A percentile compares a stretch with the other conserved stretches of the same genome.
Evolutionary conservation across 2,888 invertebrate genomes (phyloP).

Genomic region (Agrochola circellaris): DNA sequence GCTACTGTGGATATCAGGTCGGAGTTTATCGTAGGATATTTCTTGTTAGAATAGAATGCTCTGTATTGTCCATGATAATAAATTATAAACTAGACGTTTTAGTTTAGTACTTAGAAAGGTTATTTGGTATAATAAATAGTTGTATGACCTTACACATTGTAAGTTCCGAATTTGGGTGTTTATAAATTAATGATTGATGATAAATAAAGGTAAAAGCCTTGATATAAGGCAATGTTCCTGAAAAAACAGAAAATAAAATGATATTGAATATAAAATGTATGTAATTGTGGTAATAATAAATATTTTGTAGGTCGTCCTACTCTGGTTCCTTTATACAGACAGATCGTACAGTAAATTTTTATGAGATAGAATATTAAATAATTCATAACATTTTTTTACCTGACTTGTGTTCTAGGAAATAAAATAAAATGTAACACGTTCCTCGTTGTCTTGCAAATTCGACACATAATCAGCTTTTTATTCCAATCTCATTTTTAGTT

Average conservation of each 20-base stretch:
- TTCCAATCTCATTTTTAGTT: too few species aligned
- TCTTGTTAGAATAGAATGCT: neutral
- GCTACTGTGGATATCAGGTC: conserved; percentile 25
- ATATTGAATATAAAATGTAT: neutral
- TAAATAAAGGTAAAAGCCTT: neutral
- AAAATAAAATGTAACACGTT: neutral
- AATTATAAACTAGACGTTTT: neutral
- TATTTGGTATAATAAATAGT: neutral
- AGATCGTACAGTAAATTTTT: neutral
- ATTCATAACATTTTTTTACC: neutral
- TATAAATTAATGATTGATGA: neutral
- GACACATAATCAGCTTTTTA: neutral
- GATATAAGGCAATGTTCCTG: neutral
- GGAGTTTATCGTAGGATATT: conserved; percentile 21
- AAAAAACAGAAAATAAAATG: neutral
- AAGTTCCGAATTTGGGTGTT: neutral
- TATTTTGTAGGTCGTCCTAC: neutral
- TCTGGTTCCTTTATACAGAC: neutral
- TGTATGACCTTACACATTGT: neutral
- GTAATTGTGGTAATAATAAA: neutral
- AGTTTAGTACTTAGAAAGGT: neutral
- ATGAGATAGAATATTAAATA: neutral
- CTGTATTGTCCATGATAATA: neutral
- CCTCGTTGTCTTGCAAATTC: neutral
- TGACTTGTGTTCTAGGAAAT: neutral